Conservation (phyloP, 2,888 invertebrate genomes). For the Corbicula japonica region DNA sequence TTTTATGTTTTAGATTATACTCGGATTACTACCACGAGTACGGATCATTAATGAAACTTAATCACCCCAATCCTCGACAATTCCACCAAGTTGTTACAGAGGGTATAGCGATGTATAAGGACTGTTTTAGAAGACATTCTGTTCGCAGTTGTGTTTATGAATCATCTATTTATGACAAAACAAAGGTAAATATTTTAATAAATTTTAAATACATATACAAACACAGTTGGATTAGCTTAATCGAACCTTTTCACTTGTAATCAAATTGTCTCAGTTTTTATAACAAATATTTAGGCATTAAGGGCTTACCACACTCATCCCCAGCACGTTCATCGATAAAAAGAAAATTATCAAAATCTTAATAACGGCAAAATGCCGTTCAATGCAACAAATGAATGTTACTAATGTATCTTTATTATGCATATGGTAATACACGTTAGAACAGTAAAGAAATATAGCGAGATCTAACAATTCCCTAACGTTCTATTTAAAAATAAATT, state of each 20-base stretch:
- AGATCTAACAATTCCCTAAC: too few relatives aligned
- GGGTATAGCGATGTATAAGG: slow-evolving; percentile 44
- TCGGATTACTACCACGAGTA: slow-evolving; percentile 60
- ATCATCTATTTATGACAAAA: slow-evolving; percentile 29
- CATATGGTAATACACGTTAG: too few relatives aligned
- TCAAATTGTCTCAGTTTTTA: not conserved
- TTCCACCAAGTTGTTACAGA: slow-evolving; percentile 45
- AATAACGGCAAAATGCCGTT: too few relatives aligned
- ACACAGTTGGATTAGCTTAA: not conserved
- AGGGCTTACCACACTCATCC: too few relatives aligned
- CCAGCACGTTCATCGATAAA: too few relatives aligned
- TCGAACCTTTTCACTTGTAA: not conserved
- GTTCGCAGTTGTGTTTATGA: slow-evolving; percentile 65
- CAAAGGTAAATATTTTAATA: slow-evolving; percentile 28
- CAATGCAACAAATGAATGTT: too few relatives aligned
- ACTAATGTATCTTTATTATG: too few relatives aligned
- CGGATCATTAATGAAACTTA: slow-evolving; percentile 14
- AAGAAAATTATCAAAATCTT: too few relatives aligned
- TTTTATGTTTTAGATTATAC: slow-evolving; percentile 47
- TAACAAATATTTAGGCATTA: too few relatives aligned
- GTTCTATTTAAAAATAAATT: too few relatives aligned
- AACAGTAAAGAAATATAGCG: too few relatives aligned
- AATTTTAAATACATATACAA: not conserved
- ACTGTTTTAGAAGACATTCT: slow-evolving; percentile 48
- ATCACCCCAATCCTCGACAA: slow-evolving; percentile 37